phyloP scores from a whole-genome alignment of 2,888 invertebrate genomes.

The Nomada fabriciana region DNA sequence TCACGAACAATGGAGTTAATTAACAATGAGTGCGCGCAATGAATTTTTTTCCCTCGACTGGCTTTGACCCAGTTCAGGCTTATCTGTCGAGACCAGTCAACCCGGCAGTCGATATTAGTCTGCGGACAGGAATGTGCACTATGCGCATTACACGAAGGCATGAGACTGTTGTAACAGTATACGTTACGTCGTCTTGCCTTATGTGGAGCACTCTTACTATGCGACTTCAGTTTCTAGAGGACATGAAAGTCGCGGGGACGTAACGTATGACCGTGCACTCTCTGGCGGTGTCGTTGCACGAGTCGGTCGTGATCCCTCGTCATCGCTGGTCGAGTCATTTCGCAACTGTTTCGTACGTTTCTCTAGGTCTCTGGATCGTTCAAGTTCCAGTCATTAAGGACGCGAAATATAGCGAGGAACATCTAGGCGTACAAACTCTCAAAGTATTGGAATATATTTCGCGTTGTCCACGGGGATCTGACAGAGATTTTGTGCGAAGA shows the following conservation, averaged over 20 bases:
- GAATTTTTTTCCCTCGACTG: slow-evolving; percentile 31
- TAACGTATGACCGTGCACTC: slow-evolving; percentile 41
- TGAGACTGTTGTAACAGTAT: slow-evolving; percentile 61
- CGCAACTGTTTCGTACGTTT: neutral
- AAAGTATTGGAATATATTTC: too few species aligned
- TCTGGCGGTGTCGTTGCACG: slow-evolving; percentile 10
- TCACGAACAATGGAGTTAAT: too few species aligned
- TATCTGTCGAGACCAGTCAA: slow-evolving; percentile 46
- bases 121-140: slow-evolving; percentile 56
- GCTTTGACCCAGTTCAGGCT: slow-evolving; percentile 56
- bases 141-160: slow-evolving; percentile 57
- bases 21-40: too few species aligned
- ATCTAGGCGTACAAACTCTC: too few species aligned
- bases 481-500: too few species aligned
- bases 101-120: slow-evolving; percentile 63
- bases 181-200: slow-evolving; percentile 61
- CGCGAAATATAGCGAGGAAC: too few species aligned
- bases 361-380: neutral
- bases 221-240: slow-evolving; percentile 56
- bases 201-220: slow-evolving; percentile 66
- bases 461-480: too few species aligned
- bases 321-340: slow-evolving; percentile 2
- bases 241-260: slow-evolving; percentile 38
- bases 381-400: neutral
- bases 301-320: slow-evolving; percentile 14